Conservation (phyloP, 2,113 vertebrate genomes). For the Pipa parva region DNA sequence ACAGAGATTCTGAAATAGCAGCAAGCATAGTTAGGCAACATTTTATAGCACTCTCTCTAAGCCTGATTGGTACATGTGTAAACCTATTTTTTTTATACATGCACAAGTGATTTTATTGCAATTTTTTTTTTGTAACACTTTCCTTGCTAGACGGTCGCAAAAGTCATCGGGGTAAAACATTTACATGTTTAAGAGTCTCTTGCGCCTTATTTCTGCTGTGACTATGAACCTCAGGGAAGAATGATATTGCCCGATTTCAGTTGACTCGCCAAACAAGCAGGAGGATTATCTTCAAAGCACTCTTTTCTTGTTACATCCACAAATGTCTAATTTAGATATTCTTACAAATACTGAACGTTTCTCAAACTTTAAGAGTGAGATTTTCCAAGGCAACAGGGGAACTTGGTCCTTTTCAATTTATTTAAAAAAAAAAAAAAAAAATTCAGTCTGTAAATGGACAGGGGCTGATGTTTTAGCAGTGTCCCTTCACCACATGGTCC, state of each 20-base stretch:
- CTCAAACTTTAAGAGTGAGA: background rate
- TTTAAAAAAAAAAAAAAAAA: no score
- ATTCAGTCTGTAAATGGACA: background rate
- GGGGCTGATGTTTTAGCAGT: slow-evolving; percentile 25
- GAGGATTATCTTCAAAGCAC: background rate
- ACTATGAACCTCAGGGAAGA: background rate
- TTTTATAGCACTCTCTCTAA: background rate
- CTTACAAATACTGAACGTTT: slow-evolving; percentile 17
- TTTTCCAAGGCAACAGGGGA: background rate
- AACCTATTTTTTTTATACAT: background rate
- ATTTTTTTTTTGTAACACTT: background rate
- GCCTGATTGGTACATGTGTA: background rate
- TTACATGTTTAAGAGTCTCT: slow-evolving; percentile 7
- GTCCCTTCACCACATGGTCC: slow-evolving; percentile 29
- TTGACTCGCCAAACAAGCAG: background rate
- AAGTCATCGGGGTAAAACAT: background rate
- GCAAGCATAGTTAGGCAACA: background rate
- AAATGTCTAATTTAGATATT: background rate
- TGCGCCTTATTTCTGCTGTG: slow-evolving; percentile 16
- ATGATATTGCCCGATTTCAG: background rate
- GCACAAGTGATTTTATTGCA: background rate
- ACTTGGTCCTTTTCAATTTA: slow-evolving; percentile 1
- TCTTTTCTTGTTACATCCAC: background rate
- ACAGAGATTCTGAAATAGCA: background rate
- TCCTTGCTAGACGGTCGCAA: background rate